phyloP scores from a whole-genome alignment of 2,797 vertebrate genomes.

The Myioborus melanocephalus region DNA sequence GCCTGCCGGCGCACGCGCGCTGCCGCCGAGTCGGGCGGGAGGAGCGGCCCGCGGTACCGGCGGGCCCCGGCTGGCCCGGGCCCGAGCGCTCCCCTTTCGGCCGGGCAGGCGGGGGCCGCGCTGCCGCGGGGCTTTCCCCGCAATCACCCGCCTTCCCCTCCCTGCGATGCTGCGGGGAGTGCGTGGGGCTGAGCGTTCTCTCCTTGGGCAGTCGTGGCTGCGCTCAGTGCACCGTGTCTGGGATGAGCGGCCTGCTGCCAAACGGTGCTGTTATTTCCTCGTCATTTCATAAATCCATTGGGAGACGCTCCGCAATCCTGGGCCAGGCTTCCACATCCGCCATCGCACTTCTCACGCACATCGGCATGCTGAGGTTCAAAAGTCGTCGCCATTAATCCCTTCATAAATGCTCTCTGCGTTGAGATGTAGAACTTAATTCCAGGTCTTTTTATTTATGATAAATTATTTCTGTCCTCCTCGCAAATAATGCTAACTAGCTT shows the following conservation, averaged over 20 bases:
- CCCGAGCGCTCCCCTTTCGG: fast-evolving
- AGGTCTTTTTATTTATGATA: fast-evolving
- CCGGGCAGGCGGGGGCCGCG: not conserved
- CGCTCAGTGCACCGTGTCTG: fast-evolving
- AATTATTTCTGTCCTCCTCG: not conserved
- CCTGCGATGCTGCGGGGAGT: fast-evolving
- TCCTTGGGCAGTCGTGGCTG: fast-evolving
- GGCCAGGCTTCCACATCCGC: fast-evolving
- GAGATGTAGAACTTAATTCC: not conserved
- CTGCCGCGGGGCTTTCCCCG: fast-evolving
- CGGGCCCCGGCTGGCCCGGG: not conserved
- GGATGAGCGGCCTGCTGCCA: not conserved
- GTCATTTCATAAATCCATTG: fast-evolving
- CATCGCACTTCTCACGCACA: fast-evolving
- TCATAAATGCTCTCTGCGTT: fast-evolving
- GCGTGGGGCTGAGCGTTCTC: not conserved
- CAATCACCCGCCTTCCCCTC: fast-evolving
- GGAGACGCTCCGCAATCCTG: fast-evolving
- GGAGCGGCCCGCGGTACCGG: too few species aligned
- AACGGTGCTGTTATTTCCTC: fast-evolving
- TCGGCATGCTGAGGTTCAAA: fast-evolving
- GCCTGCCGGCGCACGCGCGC: not conserved
- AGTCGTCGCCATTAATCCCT: too few species aligned
- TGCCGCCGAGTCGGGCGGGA: too few species aligned
- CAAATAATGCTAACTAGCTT: not conserved